phyloP scores from a whole-genome alignment of 2,797 vertebrate species.

The Centroberyx gerrardi region DNA sequence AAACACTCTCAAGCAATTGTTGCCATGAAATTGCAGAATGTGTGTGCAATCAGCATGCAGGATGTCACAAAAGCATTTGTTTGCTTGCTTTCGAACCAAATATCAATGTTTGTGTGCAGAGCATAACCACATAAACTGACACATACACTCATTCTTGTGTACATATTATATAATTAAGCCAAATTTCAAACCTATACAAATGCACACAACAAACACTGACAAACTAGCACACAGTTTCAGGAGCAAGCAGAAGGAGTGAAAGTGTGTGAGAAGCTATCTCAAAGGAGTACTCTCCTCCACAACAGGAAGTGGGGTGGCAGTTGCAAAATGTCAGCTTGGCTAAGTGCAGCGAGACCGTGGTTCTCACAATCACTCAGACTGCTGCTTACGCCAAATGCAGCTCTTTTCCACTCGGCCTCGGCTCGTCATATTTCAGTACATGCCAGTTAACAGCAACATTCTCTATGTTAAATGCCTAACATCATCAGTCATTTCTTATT shows the following conservation, averaged over 20 bases:
- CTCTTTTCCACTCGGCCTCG: background rate
- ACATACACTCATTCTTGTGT: background rate
- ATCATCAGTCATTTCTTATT: background rate
- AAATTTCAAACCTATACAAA: background rate
- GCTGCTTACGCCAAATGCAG: constrained; percentile 26
- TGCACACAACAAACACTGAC: background rate
- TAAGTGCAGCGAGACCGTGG: constrained; percentile 33
- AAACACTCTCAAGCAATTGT: constrained; percentile 10
- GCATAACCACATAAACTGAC: constrained; percentile 3
- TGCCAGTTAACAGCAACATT: background rate
- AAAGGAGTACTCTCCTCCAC: constrained; percentile 52
- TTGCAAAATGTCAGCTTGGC: constrained; percentile 76
- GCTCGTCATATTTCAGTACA: background rate
- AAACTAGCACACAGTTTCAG: constrained; percentile 16
- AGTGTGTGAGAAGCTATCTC: constrained; percentile 41
- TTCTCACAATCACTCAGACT: constrained; percentile 37
- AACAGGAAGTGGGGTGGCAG: constrained; percentile 78
- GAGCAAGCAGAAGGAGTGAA: constrained; percentile 33
- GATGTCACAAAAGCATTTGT: background rate
- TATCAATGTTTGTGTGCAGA: background rate
- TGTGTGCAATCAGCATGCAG: constrained; percentile 7
- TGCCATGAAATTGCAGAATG: constrained; percentile 17
- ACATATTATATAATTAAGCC: background rate
- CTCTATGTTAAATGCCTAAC: background rate
- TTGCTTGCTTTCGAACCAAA: constrained; percentile 1